These are phyloP conservation scores for Xestoiulus laeticollis DNA, from an alignment of 2,888 invertebrate species.

Conservation along the genomic window DNA sequence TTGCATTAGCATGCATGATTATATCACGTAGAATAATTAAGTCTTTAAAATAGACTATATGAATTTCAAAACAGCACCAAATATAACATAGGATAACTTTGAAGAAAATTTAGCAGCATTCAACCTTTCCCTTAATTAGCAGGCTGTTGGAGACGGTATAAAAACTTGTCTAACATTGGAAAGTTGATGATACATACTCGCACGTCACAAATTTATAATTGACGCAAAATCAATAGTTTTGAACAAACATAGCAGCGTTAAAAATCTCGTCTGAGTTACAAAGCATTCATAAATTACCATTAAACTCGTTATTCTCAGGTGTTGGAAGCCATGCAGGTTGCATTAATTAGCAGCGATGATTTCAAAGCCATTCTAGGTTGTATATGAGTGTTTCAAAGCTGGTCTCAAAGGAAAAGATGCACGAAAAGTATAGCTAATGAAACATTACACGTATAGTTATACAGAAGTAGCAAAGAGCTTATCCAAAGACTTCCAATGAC, in stretches of 20 bases:
- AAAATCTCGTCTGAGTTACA: background rate
- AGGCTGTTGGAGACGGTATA: background rate
- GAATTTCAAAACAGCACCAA: background rate
- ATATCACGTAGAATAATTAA: too few species aligned
- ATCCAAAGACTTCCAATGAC: background rate
- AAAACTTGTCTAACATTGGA: background rate
- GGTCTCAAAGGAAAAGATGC: background rate
- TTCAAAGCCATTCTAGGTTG: background rate
- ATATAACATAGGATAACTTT: too few species aligned
- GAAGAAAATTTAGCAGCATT: too few species aligned
- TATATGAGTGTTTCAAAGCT: background rate
- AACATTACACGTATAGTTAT: background rate
- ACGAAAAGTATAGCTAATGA: background rate
- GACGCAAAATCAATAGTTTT: background rate
- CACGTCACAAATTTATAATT: background rate
- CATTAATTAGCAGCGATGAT: constrained; percentile 13
- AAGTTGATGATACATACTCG: background rate
- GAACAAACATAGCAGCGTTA: background rate
- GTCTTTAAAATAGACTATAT: too few species aligned
- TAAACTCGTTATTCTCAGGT: constrained; percentile 15
- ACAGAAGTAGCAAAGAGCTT: background rate
- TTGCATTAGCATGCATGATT: too few species aligned
- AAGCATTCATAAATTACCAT: constrained; percentile 7
- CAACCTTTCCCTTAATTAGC: background rate
- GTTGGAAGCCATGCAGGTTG: background rate